These are phyloP conservation scores for Eurytoma californica DNA, from an alignment of 2,888 invertebrate genomes.

Conservation along the genomic window DNA sequence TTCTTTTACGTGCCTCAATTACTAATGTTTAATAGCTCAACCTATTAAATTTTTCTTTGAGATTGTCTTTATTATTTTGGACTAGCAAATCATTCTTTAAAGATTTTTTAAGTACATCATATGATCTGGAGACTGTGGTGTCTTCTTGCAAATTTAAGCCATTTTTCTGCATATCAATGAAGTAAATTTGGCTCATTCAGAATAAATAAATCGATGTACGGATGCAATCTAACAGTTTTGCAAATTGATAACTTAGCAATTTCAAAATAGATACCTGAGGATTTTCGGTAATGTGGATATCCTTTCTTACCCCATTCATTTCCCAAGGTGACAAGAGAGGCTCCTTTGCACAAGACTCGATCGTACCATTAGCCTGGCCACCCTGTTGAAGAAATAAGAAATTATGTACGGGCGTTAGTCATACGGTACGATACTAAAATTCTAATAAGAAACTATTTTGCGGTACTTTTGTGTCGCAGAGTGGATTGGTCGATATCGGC, in stretches of 20 bases:
- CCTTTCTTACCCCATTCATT: slow-evolving; percentile 72
- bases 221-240: background rate
- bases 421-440: background rate
- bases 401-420: slow-evolving; percentile 6
- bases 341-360: slow-evolving; percentile 75
- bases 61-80: no score
- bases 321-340: slow-evolving; percentile 72
- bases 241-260: background rate
- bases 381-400: slow-evolving; percentile 33
- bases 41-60: no score
- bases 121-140: no score
- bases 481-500: slow-evolving; percentile 69
- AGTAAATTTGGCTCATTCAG: no score
- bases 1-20: no score
- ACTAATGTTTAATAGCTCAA: no score
- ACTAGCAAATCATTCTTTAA: no score
- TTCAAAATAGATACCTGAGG: slow-evolving; percentile 76
- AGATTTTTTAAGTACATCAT: no score
- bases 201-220: no score
- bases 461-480: slow-evolving; percentile 79
- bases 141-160: no score
- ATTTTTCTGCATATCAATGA: no score
- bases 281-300: slow-evolving; percentile 82
- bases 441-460: slow-evolving; percentile 2
- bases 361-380: slow-evolving; percentile 41